These are phyloP conservation scores for Adelosebastes latens DNA, from an alignment of 2,797 vertebrate genomes.

Conservation along the genomic window DNA sequence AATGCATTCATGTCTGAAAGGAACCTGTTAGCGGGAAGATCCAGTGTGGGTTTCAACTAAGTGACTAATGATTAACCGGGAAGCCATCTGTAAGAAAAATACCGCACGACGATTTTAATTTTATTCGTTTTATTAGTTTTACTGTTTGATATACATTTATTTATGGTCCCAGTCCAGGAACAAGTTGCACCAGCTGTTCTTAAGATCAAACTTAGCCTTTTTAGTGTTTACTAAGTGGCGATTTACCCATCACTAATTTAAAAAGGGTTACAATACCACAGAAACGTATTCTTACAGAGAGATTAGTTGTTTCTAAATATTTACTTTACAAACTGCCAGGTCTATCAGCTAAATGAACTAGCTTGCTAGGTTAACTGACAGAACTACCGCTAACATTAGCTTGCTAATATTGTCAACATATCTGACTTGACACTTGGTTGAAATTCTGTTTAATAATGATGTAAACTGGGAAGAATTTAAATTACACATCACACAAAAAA, in stretches of 20 bases:
- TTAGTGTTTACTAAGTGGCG: not conserved
- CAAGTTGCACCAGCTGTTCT: not conserved
- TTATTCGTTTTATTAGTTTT: not conserved
- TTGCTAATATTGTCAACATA: not conserved
- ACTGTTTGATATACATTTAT: not conserved
- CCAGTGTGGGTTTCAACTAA: not conserved
- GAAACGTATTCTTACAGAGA: not conserved
- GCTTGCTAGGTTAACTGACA: not conserved
- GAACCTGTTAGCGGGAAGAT: constrained; percentile 3
- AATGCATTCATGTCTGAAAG: constrained; percentile 31
- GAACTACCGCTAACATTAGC: not conserved
- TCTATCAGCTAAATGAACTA: not conserved
- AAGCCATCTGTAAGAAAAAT: not conserved
- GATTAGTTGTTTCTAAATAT: not conserved
- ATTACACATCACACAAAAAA: not conserved
- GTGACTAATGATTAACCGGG: not conserved
- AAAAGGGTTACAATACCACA: not conserved
- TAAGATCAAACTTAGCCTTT: not conserved
- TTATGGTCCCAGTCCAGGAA: not conserved
- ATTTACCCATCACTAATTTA: not conserved
- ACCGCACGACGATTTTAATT: not conserved
- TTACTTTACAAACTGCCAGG: too few relatives aligned
- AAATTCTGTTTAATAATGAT: not conserved
- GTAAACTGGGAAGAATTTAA: not conserved
- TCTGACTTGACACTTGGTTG: not conserved